These are phyloP conservation scores for Salvelinus sp. DNA, from an alignment of 2,113 vertebrate genomes.

Conservation along the genomic window DNA sequence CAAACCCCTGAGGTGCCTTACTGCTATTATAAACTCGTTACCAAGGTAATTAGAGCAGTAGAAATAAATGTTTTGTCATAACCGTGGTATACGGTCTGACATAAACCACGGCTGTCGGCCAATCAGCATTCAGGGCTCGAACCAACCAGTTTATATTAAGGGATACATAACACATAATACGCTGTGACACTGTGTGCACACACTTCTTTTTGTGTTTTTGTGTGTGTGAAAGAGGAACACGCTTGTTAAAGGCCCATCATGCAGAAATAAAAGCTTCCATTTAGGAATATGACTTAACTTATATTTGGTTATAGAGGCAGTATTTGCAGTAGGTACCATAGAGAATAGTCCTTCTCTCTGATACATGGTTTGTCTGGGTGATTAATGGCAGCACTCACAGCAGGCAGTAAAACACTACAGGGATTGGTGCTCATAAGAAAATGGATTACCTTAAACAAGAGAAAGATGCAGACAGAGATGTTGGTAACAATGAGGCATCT, in stretches of 20 bases:
- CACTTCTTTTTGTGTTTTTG: too few relatives aligned
- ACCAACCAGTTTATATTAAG: background rate
- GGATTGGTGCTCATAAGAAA: constrained; percentile 56
- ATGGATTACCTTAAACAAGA: constrained; percentile 72
- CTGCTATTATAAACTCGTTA: too few relatives aligned
- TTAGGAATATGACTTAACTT: constrained; percentile 25
- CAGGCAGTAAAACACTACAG: constrained; percentile 55
- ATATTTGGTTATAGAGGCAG: constrained; percentile 26
- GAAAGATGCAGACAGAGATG: constrained; percentile 59
- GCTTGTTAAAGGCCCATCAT: background rate
- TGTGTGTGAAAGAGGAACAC: background rate
- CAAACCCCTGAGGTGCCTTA: too few relatives aligned
- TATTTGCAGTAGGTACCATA: constrained; percentile 23
- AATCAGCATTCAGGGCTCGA: constrained; percentile 2
- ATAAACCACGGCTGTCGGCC: too few relatives aligned
- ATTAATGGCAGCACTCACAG: constrained; percentile 62
- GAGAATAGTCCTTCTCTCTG: constrained; percentile 15
- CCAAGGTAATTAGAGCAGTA: too few relatives aligned
- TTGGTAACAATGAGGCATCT: constrained; percentile 59
- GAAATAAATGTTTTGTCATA: too few relatives aligned
- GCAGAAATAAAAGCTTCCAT: constrained; percentile 28
- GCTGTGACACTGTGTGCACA: too few relatives aligned
- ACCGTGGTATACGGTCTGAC: too few relatives aligned
- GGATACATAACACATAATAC: too few relatives aligned
- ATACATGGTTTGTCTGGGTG: constrained; percentile 59